These are phyloP conservation scores for Engraulis encrasicolus DNA, from an alignment of 2,113 vertebrate species.

Conservation along the genomic window DNA sequence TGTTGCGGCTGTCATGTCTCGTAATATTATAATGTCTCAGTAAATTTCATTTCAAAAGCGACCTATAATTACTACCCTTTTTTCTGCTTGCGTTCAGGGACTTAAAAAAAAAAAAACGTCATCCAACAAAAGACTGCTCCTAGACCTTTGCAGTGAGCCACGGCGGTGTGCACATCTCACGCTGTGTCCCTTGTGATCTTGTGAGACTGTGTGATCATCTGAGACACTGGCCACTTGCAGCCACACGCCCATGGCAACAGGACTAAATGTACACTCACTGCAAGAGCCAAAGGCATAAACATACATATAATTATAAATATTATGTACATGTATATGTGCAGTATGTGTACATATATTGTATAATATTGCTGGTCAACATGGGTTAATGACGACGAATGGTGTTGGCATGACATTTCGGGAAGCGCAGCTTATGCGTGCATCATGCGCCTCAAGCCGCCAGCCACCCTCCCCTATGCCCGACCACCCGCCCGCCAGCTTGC, in stretches of 20 bases:
- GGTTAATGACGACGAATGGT: background rate
- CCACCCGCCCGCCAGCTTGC: too few relatives aligned
- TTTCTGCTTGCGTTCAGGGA: constrained; percentile 33
- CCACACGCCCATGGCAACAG: background rate
- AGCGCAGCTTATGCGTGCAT: background rate
- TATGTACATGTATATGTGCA: too few relatives aligned
- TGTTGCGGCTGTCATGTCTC: background rate
- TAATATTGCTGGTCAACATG: background rate
- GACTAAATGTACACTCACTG: background rate
- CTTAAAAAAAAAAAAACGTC: constrained; percentile 30
- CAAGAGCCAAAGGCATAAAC: background rate
- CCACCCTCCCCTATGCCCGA: too few relatives aligned
- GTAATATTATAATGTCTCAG: background rate
- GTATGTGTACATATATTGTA: too few relatives aligned
- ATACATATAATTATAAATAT: too few relatives aligned
- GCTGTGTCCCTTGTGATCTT: background rate
- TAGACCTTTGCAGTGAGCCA: constrained; percentile 5
- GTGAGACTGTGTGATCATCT: background rate
- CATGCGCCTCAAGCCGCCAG: background rate
- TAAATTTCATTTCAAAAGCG: constrained; percentile 27
- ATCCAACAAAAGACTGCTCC: constrained; percentile 26
- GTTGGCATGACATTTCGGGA: background rate
- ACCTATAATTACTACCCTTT: constrained; percentile 40
- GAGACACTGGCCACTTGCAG: background rate
- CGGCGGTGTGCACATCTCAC: background rate